A percentile compares a stretch with the other conserved stretches of the same genome.
Conservation (phyloP, 2,888 invertebrate genomes). For the Hydraecia micacea region DNA sequence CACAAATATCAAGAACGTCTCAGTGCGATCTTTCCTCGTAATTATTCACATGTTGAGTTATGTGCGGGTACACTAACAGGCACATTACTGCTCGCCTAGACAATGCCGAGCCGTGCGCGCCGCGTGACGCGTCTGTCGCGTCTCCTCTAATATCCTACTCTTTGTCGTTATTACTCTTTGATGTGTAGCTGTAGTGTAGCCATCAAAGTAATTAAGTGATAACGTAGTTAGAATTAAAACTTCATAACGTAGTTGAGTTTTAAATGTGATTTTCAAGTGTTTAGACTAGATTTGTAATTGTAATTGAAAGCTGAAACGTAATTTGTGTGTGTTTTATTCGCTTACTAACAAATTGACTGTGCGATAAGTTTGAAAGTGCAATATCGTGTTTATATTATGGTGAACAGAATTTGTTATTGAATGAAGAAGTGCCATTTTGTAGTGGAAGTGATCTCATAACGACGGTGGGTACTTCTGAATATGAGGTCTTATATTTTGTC, state of each 20-base stretch:
- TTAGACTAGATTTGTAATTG: slow-evolving; percentile 9
- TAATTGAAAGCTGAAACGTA: slow-evolving; percentile 19
- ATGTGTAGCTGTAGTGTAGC: slow-evolving; percentile 28
- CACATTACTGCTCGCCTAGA: slow-evolving; percentile 50
- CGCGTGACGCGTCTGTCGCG: slow-evolving; percentile 54
- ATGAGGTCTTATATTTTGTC: not conserved
- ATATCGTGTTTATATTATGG: slow-evolving; percentile 43
- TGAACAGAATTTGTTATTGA: slow-evolving; percentile 16
- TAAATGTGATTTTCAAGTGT: slow-evolving; percentile 8
- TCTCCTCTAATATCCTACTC: slow-evolving; percentile 45
- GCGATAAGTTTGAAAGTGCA: slow-evolving; percentile 41
- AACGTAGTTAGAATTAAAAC: slow-evolving; percentile 13
- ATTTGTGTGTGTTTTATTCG: slow-evolving; percentile 30
- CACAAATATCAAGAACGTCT: slow-evolving; percentile 6
- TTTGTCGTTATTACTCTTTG: slow-evolving; percentile 31
- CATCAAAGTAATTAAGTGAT: slow-evolving; percentile 41
- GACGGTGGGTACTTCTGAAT: slow-evolving; percentile 45
- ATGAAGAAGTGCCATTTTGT: slow-evolving; percentile 32
- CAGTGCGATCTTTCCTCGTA: slow-evolving; percentile 26
- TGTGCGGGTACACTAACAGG: slow-evolving; percentile 42
- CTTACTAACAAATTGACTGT: slow-evolving; percentile 33
- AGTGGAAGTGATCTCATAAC: slow-evolving; percentile 29
- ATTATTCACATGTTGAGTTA: slow-evolving; percentile 55
- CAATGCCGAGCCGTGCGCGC: slow-evolving; percentile 56
- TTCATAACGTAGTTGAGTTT: not conserved